phyloP scores from a whole-genome alignment of 2,113 vertebrate genomes.

The Limanda limanda region DNA sequence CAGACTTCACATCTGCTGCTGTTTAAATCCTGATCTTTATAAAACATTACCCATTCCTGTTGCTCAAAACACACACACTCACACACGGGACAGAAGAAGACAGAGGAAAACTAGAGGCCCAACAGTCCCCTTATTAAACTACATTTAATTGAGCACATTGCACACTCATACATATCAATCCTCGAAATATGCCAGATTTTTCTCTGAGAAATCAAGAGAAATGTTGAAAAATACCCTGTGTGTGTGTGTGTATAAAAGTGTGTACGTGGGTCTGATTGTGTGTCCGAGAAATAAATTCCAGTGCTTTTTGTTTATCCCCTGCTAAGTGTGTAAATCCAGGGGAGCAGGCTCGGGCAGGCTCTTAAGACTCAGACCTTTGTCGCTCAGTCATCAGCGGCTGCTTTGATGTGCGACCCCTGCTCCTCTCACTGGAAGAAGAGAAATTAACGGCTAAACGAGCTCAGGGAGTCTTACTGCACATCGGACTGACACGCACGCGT shows the following conservation, averaged over 20 bases:
- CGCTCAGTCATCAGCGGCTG: conserved; percentile 67
- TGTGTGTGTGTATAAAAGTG: neutral
- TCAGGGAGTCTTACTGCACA: conserved; percentile 26
- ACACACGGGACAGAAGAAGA: no score
- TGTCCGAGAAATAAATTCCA: conserved; percentile 43
- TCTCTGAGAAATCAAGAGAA: neutral
- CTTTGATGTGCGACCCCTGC: conserved; percentile 78
- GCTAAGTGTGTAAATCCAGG: conserved; percentile 70
- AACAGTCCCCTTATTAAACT: no score
- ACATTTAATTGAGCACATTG: no score
- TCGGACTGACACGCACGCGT: conserved; percentile 9
- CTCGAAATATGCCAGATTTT: no score
- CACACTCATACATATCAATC: no score
- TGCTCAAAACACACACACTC: no score
- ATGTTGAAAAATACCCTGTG: neutral
- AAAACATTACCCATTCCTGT: neutral
- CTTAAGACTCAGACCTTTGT: conserved; percentile 51
- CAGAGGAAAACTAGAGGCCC: no score
- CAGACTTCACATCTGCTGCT: neutral
- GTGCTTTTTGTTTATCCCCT: conserved; percentile 54
- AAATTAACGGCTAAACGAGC: conserved; percentile 52
- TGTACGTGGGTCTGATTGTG: conserved; percentile 13
- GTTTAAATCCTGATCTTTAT: neutral
- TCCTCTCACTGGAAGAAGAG: conserved; percentile 50
- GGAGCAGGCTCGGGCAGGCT: conserved; percentile 74